Conservation (phyloP, 2,888 invertebrate species). For the Iselma pallidipennis region DNA sequence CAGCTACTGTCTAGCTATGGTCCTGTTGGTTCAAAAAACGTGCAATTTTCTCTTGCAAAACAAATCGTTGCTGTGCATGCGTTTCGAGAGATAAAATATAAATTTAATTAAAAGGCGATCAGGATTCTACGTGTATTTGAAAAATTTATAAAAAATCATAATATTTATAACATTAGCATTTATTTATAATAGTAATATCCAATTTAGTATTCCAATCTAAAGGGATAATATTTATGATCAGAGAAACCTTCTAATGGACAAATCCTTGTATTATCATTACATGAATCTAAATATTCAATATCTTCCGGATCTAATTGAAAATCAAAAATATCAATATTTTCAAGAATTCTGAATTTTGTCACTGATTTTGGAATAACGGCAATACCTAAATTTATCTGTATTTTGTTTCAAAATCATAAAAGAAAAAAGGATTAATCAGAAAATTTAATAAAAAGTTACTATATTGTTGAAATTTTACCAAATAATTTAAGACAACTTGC, state of each 20-base stretch:
- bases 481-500: conserved; percentile 66
- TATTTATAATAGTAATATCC: too few species aligned
- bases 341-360: conserved; percentile 68
- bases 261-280: conserved; percentile 71
- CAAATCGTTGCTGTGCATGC: too few species aligned
- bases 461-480: conserved; percentile 58
- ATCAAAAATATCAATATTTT: conserved; percentile 75
- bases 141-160: too few species aligned
- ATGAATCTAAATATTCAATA: conserved; percentile 65
- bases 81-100: too few species aligned
- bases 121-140: too few species aligned
- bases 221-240: conserved; percentile 52
- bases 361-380: conserved; percentile 82
- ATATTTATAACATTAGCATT: too few species aligned
- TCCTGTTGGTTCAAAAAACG: too few species aligned
- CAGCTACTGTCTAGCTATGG: too few species aligned
- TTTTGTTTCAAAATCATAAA: not conserved
- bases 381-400: conserved; percentile 45
- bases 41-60: too few species aligned
- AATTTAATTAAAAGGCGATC: too few species aligned
- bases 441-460: not conserved
- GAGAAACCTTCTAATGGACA: conserved; percentile 42
- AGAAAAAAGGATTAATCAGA: not conserved
- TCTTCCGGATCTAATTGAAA: conserved; percentile 74
- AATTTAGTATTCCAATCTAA: conserved; percentile 44